These are phyloP conservation scores for Sesia apiformis DNA, from an alignment of 2,888 invertebrate genomes.

Conservation along the genomic window DNA sequence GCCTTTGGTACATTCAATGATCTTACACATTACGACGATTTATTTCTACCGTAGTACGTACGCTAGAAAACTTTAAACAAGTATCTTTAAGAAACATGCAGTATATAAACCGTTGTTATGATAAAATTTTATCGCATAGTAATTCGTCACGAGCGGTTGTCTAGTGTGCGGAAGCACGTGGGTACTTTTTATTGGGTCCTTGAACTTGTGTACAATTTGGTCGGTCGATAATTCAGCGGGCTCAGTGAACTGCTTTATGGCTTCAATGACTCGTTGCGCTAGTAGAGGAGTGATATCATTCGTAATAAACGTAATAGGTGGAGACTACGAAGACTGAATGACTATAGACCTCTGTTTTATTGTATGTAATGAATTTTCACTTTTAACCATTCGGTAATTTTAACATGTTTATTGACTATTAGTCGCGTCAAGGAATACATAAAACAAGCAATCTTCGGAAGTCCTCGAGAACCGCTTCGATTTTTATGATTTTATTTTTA, in stretches of 20 bases:
- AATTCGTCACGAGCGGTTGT: conserved; percentile 41
- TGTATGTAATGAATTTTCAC: too few relatives aligned
- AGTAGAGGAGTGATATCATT: conserved; percentile 43
- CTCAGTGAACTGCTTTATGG: conserved; percentile 32
- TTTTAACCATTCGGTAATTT: too few relatives aligned
- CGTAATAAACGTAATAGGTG: conserved; percentile 14
- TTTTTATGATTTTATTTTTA: not conserved
- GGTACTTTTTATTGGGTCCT: conserved; percentile 60
- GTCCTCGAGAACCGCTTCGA: not conserved
- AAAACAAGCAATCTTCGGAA: not conserved
- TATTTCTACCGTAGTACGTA: not conserved
- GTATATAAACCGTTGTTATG: conserved; percentile 17
- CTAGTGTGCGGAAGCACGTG: conserved; percentile 33
- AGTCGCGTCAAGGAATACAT: not conserved
- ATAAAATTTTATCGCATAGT: conserved; percentile 10
- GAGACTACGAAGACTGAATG: not conserved
- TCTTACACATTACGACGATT: not conserved
- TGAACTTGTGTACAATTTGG: conserved; percentile 66
- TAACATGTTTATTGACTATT: not conserved
- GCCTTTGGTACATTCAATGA: not conserved
- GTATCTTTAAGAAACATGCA: not conserved
- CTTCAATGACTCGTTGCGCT: conserved; percentile 30
- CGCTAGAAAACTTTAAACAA: not conserved
- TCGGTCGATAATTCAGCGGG: conserved; percentile 62
- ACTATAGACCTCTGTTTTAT: too few relatives aligned